Conservation (phyloP, 2,797 vertebrate genomes). For the Pelochelys cantorii region DNA sequence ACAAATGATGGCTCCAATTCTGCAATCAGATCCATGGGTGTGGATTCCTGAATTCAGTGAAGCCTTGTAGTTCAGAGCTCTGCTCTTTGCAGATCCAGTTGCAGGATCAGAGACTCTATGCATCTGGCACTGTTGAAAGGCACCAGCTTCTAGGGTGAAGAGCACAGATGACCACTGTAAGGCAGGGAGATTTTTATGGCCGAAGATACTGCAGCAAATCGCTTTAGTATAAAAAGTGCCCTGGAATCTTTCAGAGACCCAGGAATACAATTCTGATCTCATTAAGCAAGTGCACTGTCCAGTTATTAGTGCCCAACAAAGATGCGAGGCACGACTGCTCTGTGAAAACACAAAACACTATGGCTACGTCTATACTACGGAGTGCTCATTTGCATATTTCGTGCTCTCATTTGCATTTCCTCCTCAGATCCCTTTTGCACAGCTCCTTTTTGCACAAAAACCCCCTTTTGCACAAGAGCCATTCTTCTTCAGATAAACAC, state of each 20-base stretch:
- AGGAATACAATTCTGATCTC: not conserved
- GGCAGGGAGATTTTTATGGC: not conserved
- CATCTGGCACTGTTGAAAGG: accelerated
- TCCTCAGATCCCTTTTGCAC: no score
- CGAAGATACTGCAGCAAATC: not conserved
- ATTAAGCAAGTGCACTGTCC: accelerated
- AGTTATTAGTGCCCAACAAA: accelerated
- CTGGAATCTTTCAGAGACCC: not conserved
- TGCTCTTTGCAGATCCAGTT: accelerated
- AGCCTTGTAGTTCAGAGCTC: accelerated
- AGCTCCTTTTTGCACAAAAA: no score
- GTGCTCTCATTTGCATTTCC: no score
- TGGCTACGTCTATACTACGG: not conserved
- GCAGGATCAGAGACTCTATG: accelerated
- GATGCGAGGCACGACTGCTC: accelerated
- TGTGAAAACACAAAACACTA: not conserved
- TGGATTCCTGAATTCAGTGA: not conserved
- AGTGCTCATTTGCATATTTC: no score
- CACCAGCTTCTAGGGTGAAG: accelerated
- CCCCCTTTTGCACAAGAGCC: no score
- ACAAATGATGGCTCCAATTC: accelerated
- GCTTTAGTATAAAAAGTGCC: not conserved
- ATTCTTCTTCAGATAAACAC: not conserved
- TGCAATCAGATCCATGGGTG: not conserved
- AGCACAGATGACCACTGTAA: not conserved